Percentiles rank a stretch among this genome's conserved stretches.
Evolutionary conservation across 92 coral and sea anemone species (phyloP).

Genomic region (Heliopora coerulea): DNA sequence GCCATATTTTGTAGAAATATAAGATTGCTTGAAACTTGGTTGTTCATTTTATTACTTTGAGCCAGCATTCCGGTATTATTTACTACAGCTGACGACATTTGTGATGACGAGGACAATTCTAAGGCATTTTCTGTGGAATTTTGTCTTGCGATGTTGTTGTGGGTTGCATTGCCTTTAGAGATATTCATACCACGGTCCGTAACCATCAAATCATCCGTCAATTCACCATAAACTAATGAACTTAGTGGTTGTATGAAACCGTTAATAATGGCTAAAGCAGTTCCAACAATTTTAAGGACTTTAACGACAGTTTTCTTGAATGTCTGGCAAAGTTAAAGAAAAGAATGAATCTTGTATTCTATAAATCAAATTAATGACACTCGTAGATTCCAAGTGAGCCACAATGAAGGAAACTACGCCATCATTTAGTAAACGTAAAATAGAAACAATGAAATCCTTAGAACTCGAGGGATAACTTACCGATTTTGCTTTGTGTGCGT

Average conservation of each 20-base stretch:
- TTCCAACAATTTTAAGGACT: slow-evolving; percentile 79
- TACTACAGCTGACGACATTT: not conserved
- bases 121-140: slow-evolving; percentile 9
- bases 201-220: slow-evolving; percentile 70
- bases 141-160: not conserved
- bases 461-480: too few species aligned
- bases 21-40: slow-evolving; percentile 14
- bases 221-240: slow-evolving; percentile 79
- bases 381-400: too few species aligned
- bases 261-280: slow-evolving; percentile 82
- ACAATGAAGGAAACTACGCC: too few species aligned
- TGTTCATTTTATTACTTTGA: slow-evolving; percentile 4
- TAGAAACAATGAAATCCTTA: too few species aligned
- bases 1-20: slow-evolving; percentile 2
- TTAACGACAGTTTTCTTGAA: slow-evolving; percentile 22
- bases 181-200: slow-evolving; percentile 23
- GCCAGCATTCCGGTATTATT: not conserved
- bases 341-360: not conserved
- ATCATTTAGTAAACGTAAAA: too few species aligned
- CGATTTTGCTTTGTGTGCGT: slow-evolving; percentile 24
- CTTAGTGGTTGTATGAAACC: slow-evolving; percentile 88
- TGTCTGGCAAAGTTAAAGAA: not conserved
- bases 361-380: not conserved
- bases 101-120: not conserved
- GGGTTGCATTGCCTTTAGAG: not conserved